Conservation (phyloP, 2,113 vertebrate species). For the Perca flavescens region DNA sequence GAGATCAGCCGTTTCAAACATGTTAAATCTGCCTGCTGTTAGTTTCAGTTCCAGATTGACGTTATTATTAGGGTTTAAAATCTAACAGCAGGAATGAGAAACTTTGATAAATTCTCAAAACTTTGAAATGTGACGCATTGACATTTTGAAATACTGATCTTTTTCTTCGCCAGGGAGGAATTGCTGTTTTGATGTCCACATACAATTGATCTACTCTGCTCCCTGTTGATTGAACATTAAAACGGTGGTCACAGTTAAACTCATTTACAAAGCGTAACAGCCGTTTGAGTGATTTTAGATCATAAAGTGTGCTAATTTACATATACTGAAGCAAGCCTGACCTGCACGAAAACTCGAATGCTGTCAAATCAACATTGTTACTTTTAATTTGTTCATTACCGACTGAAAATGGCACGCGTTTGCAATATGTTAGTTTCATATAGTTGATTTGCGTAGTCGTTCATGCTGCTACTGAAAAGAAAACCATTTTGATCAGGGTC, state of each 20-base stretch:
- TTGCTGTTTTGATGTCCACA: neutral
- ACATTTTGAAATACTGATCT: conserved; percentile 45
- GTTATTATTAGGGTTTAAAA: neutral
- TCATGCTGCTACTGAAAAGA: neutral
- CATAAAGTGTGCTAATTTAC: neutral
- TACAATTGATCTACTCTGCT: neutral
- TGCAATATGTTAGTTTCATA: neutral
- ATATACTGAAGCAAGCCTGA: neutral
- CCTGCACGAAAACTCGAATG: neutral
- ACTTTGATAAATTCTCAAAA: neutral
- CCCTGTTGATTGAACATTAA: conserved; percentile 10
- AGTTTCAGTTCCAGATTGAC: neutral
- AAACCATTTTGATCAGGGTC: neutral
- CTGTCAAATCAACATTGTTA: neutral
- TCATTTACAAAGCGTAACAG: neutral
- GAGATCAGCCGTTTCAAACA: neutral
- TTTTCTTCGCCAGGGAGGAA: neutral
- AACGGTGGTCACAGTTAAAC: neutral
- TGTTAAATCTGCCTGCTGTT: neutral
- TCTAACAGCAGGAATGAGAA: neutral
- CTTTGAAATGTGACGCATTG: conserved; percentile 9
- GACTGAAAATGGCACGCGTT: neutral
- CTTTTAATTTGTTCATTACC: neutral
- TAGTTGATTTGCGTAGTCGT: neutral
- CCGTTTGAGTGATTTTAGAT: neutral